Conservation (phyloP, 2,888 invertebrate genomes). For the Adelognathus sp. region DNA sequence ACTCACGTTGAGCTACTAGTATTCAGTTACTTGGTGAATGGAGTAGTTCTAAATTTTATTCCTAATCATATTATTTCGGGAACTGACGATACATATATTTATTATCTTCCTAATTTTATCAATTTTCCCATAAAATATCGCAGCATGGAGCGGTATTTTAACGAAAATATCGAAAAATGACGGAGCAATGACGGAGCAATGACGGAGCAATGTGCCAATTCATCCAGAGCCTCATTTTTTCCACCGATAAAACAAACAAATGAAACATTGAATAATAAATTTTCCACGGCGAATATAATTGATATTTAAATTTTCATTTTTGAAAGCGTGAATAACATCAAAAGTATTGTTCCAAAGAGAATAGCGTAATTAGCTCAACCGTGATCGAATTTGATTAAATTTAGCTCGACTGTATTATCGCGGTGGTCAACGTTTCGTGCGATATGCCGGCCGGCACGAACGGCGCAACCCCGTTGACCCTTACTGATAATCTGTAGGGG, state of each 20-base stretch:
- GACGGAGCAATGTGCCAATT: too few relatives aligned
- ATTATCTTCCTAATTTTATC: too few relatives aligned
- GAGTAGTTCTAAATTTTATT: too few relatives aligned
- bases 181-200: too few relatives aligned
- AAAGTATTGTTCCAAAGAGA: neutral
- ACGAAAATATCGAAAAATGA: too few relatives aligned
- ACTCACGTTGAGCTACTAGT: too few relatives aligned
- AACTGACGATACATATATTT: too few relatives aligned
- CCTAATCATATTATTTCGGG: too few relatives aligned
- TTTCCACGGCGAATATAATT: neutral
- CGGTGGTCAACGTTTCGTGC: neutral
- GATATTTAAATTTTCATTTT: neutral
- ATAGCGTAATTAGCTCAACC: neutral
- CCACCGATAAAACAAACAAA: neutral
- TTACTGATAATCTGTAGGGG: neutral
- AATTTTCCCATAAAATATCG: too few relatives aligned
- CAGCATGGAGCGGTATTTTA: too few relatives aligned
- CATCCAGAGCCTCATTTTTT: too few relatives aligned
- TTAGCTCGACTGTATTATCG: neutral
- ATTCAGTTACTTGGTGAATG: too few relatives aligned
- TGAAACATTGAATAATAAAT: neutral
- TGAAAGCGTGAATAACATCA: neutral
- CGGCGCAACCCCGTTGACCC: neutral
- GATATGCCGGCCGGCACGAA: neutral
- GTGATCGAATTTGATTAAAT: conserved; percentile 1